Percentiles rank a stretch among this genome's conserved stretches.
These are phyloP conservation scores for Isaurus tuberculatus DNA, from an alignment of 92 coral and sea anemone genomes.

Conservation along the genomic window DNA sequence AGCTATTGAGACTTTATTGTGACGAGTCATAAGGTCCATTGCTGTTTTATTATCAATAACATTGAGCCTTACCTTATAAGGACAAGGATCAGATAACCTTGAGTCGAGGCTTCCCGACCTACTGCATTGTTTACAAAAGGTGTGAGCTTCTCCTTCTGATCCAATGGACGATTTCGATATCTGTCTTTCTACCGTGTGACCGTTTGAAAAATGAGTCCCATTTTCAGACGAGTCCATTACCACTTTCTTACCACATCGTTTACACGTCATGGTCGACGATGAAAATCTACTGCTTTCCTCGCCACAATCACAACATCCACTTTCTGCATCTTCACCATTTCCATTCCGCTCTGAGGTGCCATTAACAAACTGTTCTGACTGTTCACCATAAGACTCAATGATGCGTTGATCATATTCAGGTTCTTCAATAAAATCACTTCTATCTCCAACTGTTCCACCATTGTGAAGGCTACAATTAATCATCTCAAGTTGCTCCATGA, in stretches of 20 bases:
- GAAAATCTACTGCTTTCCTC: constrained; percentile 66
- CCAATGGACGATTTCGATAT: constrained; percentile 58
- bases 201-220: constrained; percentile 74
- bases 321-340: constrained; percentile 83
- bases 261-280: constrained; percentile 61
- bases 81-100: constrained; percentile 67
- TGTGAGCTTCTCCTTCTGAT: constrained; percentile 57
- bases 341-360: constrained; percentile 49
- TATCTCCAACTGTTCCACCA: constrained; percentile 54
- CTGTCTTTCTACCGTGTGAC: constrained; percentile 63
- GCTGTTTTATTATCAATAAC: too few species aligned
- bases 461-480: constrained; percentile 74
- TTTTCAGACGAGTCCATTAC: constrained; percentile 65
- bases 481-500: constrained; percentile 90
- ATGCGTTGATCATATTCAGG: constrained; percentile 76
- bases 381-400: constrained; percentile 45
- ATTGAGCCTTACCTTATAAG: constrained; percentile 73
- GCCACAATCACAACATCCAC: constrained; percentile 92
- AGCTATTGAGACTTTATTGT: too few species aligned
- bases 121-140: constrained; percentile 84
- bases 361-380: constrained; percentile 62
- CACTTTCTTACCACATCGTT: constrained; percentile 71
- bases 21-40: too few species aligned
- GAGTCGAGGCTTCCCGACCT: constrained; percentile 65
- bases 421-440: constrained; percentile 65